phyloP scores from a whole-genome alignment of 2,113 vertebrate species.

The Prochilodus magdalenae region DNA sequence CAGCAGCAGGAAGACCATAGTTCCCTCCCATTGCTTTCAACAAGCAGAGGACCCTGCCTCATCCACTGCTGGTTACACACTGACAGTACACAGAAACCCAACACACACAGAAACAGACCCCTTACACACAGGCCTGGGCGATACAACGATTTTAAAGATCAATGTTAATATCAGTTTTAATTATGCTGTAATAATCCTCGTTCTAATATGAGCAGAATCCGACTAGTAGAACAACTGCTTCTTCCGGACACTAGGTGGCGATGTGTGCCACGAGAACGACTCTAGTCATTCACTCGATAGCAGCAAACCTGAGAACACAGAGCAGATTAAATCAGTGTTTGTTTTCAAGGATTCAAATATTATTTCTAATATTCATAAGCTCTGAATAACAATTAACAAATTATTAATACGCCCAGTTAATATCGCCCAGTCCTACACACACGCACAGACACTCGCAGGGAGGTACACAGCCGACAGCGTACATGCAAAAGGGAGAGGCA shows the following conservation, averaged over 20 bases:
- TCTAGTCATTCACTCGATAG: background rate
- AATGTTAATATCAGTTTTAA: too few species aligned
- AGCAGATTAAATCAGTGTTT: too few species aligned
- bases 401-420: too few species aligned
- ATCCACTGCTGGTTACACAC: slow-evolving; percentile 27
- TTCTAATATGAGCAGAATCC: background rate
- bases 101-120: background rate
- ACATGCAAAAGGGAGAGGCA: slow-evolving; percentile 73
- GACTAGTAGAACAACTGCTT: background rate
- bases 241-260: background rate
- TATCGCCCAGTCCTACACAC: background rate
- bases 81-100: background rate
- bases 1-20: slow-evolving; percentile 31
- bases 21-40: background rate
- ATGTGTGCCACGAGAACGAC: too few species aligned
- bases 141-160: background rate
- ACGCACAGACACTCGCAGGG: slow-evolving; percentile 43
- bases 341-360: too few species aligned
- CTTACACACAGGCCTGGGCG: background rate
- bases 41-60: slow-evolving; percentile 3
- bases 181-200: too few species aligned
- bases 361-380: too few species aligned
- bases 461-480: slow-evolving; percentile 65
- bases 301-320: too few species aligned
- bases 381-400: too few species aligned